Percentiles rank a stretch among this genome's conserved stretches.
Evolutionary conservation across 2,113 vertebrate genomes (phyloP).

Genomic region (Prinia subflava): DNA sequence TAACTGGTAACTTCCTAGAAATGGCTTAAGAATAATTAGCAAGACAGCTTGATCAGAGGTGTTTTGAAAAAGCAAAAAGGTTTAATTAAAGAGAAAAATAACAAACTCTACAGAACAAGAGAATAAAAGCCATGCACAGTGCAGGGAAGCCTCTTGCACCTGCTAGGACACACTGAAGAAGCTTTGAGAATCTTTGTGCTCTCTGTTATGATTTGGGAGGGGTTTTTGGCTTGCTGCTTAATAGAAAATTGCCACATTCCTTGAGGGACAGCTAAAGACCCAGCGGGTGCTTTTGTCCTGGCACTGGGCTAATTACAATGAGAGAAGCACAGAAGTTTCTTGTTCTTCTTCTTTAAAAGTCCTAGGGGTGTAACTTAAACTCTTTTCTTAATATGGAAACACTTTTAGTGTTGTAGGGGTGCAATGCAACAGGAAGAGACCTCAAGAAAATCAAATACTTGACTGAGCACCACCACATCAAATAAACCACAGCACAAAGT

Average conservation of each 20-base stretch:
- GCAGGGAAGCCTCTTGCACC: background rate
- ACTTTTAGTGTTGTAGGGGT: background rate
- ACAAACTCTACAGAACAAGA: background rate
- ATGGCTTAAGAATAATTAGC: background rate
- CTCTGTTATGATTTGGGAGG: background rate
- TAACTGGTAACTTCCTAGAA: background rate
- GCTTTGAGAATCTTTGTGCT: background rate
- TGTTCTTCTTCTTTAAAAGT: background rate
- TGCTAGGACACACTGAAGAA: background rate
- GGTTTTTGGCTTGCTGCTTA: background rate
- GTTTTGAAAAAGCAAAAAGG: background rate
- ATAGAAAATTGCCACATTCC: background rate
- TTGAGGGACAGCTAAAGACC: background rate
- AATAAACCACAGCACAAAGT: background rate
- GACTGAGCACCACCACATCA: background rate
- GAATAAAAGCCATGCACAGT: background rate
- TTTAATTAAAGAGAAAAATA: background rate
- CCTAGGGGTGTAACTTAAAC: background rate
- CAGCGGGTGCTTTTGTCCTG: background rate
- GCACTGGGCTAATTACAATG: background rate
- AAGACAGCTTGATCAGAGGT: background rate
- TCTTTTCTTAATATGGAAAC: background rate
- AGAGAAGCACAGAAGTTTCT: background rate
- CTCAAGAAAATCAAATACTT: background rate
- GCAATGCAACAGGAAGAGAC: background rate